Conservation (phyloP, 2,113 vertebrate species). For the Elephantulus edwardii region DNA sequence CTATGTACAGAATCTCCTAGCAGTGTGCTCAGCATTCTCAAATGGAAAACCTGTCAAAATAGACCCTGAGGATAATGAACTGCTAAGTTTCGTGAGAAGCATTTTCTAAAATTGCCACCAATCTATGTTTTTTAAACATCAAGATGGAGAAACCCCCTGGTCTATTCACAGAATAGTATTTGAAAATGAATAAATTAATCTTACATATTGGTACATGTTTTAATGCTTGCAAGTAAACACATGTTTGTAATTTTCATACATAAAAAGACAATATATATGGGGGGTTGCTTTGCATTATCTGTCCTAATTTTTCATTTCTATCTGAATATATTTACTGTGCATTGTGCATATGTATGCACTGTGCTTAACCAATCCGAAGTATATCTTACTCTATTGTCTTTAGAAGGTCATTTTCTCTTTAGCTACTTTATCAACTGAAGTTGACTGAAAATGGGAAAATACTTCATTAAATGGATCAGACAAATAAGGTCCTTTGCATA, state of each 20-base stretch:
- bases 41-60: constrained; percentile 21
- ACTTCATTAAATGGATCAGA: not conserved
- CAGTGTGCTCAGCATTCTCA: not conserved
- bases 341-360: no score
- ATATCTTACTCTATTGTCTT: not conserved
- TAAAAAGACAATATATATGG: not conserved
- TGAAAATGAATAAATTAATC: constrained; percentile 23
- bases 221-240: not conserved
- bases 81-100: not conserved
- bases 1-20: not conserved
- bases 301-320: not conserved
- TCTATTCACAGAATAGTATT: not conserved
- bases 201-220: not conserved
- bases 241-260: not conserved
- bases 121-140: constrained; percentile 23
- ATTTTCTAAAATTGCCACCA: constrained; percentile 27
- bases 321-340: no score
- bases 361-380: not conserved
- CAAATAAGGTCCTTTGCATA: not conserved
- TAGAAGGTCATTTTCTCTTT: not conserved
- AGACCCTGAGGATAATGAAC: not conserved
- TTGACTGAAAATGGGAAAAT: not conserved
- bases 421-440: not conserved
- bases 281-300: not conserved
- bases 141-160: not conserved